A percentile compares a stretch with the other conserved stretches of the same genome.
Conservation (phyloP, 1,140 invertebrate genomes). For the Ditylenchus dipsaci region DNA sequence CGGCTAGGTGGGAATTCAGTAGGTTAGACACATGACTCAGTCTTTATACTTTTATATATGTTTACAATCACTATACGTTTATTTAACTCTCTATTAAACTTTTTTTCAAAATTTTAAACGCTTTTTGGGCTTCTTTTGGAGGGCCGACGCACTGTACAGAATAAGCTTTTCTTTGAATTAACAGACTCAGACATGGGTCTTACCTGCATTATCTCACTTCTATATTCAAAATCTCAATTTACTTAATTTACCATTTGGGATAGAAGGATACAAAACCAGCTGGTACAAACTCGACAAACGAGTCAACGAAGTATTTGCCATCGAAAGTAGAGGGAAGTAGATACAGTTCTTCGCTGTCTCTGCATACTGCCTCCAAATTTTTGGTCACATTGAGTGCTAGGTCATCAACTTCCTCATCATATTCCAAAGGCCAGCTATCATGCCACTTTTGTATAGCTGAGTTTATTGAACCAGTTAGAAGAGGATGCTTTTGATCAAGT, state of each 20-base stretch:
- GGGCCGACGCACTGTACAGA: too few relatives aligned
- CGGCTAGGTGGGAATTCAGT: too few relatives aligned
- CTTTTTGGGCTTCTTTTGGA: too few relatives aligned
- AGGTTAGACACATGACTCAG: too few relatives aligned
- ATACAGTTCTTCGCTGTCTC: neutral
- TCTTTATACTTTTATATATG: too few relatives aligned
- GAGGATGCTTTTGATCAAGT: neutral
- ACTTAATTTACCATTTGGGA: slow-evolving; percentile 15
- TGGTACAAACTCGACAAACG: neutral
- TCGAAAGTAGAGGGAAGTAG: slow-evolving; percentile 2
- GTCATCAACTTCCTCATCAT: neutral
- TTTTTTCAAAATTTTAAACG: too few relatives aligned
- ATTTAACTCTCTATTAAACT: too few relatives aligned
- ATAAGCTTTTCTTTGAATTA: too few relatives aligned
- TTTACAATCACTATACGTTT: too few relatives aligned
- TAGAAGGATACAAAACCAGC: neutral
- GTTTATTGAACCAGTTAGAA: neutral
- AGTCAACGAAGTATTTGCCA: neutral
- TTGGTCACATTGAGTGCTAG: neutral
- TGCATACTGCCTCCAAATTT: neutral
- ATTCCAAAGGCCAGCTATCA: neutral
- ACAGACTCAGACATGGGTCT: too few relatives aligned
- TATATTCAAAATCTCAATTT: too few relatives aligned
- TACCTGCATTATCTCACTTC: too few relatives aligned
- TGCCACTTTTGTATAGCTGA: neutral